A percentile compares a stretch with the other conserved stretches of the same genome.
Evolutionary conservation across 1,140 invertebrate genomes (phyloP).

Genomic region (Manduca sexta): DNA sequence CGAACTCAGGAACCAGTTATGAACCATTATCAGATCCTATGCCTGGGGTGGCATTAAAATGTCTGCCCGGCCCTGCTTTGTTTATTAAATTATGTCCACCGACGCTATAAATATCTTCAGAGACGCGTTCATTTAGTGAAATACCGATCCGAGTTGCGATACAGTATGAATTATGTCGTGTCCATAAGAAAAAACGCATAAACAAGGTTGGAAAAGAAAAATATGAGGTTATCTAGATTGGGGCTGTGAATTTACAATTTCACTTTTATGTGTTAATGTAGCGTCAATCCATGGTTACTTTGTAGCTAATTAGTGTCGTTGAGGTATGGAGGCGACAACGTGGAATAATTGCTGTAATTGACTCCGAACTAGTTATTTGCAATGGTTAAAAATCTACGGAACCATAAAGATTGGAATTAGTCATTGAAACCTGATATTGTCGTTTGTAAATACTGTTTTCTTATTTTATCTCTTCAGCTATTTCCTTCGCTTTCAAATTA

Average conservation of each 20-base stretch:
- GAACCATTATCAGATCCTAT: slow-evolving; percentile 66
- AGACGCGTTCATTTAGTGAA: slow-evolving; percentile 67
- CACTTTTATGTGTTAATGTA: too few species aligned
- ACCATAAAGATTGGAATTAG: too few species aligned
- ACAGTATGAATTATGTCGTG: slow-evolving; percentile 58
- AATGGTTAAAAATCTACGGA: too few species aligned
- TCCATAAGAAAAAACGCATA: slow-evolving; percentile 44
- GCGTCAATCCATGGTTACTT: too few species aligned
- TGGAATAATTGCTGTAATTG: too few species aligned
- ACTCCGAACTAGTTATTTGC: too few species aligned
- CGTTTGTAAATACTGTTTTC: too few species aligned
- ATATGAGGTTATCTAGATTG: slow-evolving; percentile 37
- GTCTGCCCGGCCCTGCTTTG: slow-evolving; percentile 62
- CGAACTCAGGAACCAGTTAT: slow-evolving; percentile 60
- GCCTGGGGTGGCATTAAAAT: slow-evolving; percentile 68
- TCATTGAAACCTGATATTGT: too few species aligned
- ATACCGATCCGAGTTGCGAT: slow-evolving; percentile 61
- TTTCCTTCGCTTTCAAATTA: too few species aligned
- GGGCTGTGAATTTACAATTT: background rate
- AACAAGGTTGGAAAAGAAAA: slow-evolving; percentile 41
- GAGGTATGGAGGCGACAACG: background rate
- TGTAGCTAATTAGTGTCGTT: too few species aligned
- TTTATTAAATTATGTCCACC: slow-evolving; percentile 73
- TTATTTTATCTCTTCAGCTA: too few species aligned
- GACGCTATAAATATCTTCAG: slow-evolving; percentile 52